Evolutionary conservation across 1,140 invertebrate species (phyloP), one percentile per base, ranked within the genome.

Genomic region (Schmidtea mediterranea): DNA sequence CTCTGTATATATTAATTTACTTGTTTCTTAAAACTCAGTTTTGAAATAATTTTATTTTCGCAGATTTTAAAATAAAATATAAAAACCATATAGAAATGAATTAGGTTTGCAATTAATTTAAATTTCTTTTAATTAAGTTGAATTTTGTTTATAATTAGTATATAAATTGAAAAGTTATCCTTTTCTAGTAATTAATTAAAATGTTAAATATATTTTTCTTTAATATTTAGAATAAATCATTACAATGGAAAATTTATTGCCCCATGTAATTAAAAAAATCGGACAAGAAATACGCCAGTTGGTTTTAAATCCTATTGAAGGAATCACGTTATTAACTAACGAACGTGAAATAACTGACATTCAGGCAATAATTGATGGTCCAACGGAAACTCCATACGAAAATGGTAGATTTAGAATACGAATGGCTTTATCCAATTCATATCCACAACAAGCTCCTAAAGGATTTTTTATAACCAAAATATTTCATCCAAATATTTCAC

Each of bases 381-480:
- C 82, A 55, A 23, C 60, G 51, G 65, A 62, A 43, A 67, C 65
- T 39, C 65, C 65, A 19, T 68, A 63, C 56, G 61, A 59, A 40
- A 62, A 61, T 22, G 65, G 65, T 49, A 49, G 53, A 26, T 92
- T 67, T 62, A 75, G 76, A 63, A 77, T 94, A 48, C 87, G 87
- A 68, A 65, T 92, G 52, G 76, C 77, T 49, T 70, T 94, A 10
- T 80, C 80, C 1, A 87, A 87, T 69, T 82, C 84, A 62, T 92
- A 87, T 67, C 87, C 87, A 18, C 72, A 77, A 56, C 73, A 76
- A 57, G 83, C 87, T 53, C 87, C 86, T 16, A 89, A 87, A 68
- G 86, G 82, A 37, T 86, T 76, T 68, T 92, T 94, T 63, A 67
- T 87, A 24, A 94, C 86, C 46, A 86, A 83, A 73, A 87, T 94